These are phyloP conservation scores for Myotis myotis DNA, from an alignment of 2,797 vertebrate species.

Conservation along the genomic window DNA sequence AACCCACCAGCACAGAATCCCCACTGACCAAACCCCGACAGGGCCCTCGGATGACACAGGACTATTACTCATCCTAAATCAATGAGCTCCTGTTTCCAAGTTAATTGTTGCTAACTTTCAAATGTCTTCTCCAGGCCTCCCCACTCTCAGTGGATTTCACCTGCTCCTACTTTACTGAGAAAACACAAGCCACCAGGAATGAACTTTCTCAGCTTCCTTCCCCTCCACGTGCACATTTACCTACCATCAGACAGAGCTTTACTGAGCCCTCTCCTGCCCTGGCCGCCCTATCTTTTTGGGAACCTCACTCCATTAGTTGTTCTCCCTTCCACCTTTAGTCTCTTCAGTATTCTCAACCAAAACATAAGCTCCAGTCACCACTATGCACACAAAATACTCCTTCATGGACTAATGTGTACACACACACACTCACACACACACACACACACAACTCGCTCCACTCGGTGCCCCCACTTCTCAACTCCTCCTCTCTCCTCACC, in stretches of 20 bases:
- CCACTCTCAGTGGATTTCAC: not conserved
- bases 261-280: not conserved
- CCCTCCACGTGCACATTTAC: not conserved
- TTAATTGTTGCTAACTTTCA: not conserved
- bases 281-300: not conserved
- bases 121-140: not conserved
- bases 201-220: not conserved
- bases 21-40: not conserved
- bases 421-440: rapidly evolving
- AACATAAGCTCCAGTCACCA: not conserved
- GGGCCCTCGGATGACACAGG: not conserved
- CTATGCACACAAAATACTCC: not conserved
- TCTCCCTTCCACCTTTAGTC: not conserved
- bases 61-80: not conserved
- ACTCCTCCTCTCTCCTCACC: not conserved
- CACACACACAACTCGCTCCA: no score
- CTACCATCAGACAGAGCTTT: not conserved
- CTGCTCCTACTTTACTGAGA: not conserved
- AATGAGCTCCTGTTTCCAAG: not conserved
- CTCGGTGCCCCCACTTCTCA: not conserved
- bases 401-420: not conserved
- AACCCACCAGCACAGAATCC: not conserved
- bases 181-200: not conserved
- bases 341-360: not conserved
- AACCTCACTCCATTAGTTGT: not conserved